These are phyloP conservation scores for Astur gentilis DNA, from an alignment of 2,113 vertebrate genomes.

Conservation along the genomic window DNA sequence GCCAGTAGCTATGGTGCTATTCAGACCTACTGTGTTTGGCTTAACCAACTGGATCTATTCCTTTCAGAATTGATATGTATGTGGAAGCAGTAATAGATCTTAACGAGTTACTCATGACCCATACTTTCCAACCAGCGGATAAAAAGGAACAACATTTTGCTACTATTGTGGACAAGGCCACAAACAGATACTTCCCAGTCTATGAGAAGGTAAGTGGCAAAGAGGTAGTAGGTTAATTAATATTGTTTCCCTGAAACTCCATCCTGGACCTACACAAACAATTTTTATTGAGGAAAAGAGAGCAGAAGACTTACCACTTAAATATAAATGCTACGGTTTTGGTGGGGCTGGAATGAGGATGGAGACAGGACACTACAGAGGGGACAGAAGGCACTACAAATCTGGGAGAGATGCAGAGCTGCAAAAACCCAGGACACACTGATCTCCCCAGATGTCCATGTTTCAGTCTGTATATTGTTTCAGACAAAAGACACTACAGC, in stretches of 20 bases:
- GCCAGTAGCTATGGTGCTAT: neutral
- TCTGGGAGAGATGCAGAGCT: neutral
- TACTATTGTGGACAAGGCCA: conserved; percentile 66
- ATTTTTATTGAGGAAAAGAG: neutral
- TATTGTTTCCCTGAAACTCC: neutral
- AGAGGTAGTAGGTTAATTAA: neutral
- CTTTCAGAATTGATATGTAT: conserved; percentile 85
- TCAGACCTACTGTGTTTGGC: neutral
- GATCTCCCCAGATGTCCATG: neutral
- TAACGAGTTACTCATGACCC: conserved; percentile 65
- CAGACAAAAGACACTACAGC: neutral
- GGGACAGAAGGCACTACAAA: neutral
- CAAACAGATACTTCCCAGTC: conserved; percentile 77
- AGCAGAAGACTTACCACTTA: neutral
- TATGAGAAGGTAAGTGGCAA: conserved; percentile 79
- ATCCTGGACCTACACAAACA: neutral
- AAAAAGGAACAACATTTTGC: conserved; percentile 55
- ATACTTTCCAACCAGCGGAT: conserved; percentile 19
- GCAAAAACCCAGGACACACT: neutral
- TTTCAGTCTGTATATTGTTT: neutral
- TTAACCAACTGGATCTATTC: neutral
- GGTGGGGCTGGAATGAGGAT: too few relatives aligned
- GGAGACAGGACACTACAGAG: neutral
- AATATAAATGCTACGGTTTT: neutral
- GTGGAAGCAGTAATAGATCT: conserved; percentile 73